These are phyloP conservation scores for Rhagonycha fulva DNA, from an alignment of 2,888 invertebrate genomes.

Conservation along the genomic window DNA sequence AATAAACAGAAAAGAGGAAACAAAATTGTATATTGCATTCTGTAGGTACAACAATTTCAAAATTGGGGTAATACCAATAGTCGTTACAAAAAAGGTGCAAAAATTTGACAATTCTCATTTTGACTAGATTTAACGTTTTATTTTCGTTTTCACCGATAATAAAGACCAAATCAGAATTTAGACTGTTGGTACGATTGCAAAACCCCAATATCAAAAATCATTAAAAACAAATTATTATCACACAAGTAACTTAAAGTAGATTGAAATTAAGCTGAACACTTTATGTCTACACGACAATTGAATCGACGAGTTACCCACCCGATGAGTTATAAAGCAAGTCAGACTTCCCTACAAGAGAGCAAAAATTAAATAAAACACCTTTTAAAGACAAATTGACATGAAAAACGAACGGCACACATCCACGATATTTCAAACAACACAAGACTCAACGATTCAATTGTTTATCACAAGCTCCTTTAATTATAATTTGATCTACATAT, in stretches of 20 bases:
- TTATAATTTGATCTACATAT: not conserved
- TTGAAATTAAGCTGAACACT: not conserved
- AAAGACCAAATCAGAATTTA: not conserved
- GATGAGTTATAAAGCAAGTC: too few relatives aligned
- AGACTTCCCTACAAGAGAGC: too few relatives aligned
- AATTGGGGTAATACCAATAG: not conserved
- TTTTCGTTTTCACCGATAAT: not conserved
- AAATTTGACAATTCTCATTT: not conserved
- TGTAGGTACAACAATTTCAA: not conserved
- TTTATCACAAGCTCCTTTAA: not conserved
- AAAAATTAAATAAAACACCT: too few relatives aligned
- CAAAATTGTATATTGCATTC: not conserved
- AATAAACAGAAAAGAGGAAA: not conserved
- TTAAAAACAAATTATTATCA: not conserved
- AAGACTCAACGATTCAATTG: not conserved
- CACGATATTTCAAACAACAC: too few relatives aligned
- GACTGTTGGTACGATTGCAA: not conserved
- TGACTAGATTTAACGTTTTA: not conserved
- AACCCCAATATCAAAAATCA: not conserved
- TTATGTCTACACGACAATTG: not conserved
- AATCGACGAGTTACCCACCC: not conserved
- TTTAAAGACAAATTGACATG: too few relatives aligned
- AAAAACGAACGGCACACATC: too few relatives aligned
- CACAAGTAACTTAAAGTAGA: not conserved
- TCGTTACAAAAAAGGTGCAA: not conserved